Conservation (phyloP, 2,113 vertebrate genomes). For the Equus przewalskii region DNA sequence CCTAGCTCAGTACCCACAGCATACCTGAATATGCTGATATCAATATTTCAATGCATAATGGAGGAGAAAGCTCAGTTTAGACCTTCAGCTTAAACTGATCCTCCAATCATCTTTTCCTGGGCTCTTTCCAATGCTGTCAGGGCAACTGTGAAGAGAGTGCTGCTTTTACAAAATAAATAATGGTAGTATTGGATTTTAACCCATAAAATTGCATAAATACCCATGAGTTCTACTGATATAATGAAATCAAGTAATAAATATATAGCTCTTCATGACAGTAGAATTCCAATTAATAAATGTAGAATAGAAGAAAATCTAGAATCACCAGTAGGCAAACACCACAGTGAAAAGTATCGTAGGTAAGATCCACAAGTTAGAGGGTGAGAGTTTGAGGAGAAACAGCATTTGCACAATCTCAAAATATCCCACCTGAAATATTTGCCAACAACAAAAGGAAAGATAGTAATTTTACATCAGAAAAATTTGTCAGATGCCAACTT, state of each 20-base stretch:
- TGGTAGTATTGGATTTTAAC: neutral
- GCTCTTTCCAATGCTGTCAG: neutral
- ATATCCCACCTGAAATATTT: neutral
- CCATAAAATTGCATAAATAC: neutral
- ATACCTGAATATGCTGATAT: neutral
- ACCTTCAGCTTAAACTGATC: neutral
- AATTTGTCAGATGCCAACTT: neutral
- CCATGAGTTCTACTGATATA: neutral
- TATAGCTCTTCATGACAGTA: neutral
- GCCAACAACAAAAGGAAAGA: neutral
- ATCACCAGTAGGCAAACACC: neutral
- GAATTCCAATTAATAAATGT: neutral
- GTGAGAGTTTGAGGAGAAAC: neutral
- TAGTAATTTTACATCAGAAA: neutral
- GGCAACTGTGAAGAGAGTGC: neutral
- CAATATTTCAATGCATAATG: neutral
- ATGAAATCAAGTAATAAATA: neutral
- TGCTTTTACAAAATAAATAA: neutral
- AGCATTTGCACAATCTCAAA: neutral
- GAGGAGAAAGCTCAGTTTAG: neutral
- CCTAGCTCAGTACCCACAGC: neutral
- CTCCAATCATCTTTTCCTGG: neutral
- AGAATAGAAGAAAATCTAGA: neutral
- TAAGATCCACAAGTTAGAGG: neutral
- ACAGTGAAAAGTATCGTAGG: neutral